Conservation (phyloP, 2,888 invertebrate genomes). For the Maniola hyperantus region DNA sequence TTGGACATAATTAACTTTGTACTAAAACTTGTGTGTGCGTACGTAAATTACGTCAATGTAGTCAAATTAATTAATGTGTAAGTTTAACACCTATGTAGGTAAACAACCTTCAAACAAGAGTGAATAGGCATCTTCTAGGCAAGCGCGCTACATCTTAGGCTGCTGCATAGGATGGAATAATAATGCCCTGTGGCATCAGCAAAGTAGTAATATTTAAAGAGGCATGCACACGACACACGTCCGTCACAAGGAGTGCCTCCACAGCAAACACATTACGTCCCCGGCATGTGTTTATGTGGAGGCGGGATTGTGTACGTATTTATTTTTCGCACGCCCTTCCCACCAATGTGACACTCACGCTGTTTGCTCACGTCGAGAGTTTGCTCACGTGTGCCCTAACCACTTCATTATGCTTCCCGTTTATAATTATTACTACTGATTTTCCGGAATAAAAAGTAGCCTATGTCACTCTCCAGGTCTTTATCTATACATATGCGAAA, state of each 20-base stretch:
- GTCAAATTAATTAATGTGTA: slow-evolving; percentile 24
- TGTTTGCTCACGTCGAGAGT: slow-evolving; percentile 68
- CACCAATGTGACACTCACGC: slow-evolving; percentile 45
- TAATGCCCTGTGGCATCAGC: not conserved
- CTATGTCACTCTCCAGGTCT: too few species aligned
- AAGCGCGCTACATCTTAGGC: too few species aligned
- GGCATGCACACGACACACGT: slow-evolving; percentile 49
- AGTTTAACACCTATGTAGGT: too few species aligned
- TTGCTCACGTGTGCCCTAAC: slow-evolving; percentile 56
- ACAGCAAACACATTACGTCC: slow-evolving; percentile 75
- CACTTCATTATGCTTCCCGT: slow-evolving; percentile 57
- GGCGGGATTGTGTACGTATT: slow-evolving; percentile 71
- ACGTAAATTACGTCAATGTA: slow-evolving; percentile 30
- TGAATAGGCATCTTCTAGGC: too few species aligned
- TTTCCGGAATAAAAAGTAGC: too few species aligned
- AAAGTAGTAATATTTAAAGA: slow-evolving; percentile 32
- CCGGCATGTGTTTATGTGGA: slow-evolving; percentile 69
- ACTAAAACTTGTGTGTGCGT: slow-evolving; percentile 51
- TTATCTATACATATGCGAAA: too few species aligned
- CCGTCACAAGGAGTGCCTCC: slow-evolving; percentile 52
- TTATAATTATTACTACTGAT: too few species aligned
- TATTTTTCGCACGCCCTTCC: slow-evolving; percentile 61
- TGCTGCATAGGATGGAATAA: too few species aligned
- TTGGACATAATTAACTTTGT: slow-evolving; percentile 61
- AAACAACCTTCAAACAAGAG: too few species aligned